Evolutionary conservation across 2,888 invertebrate genomes (phyloP).

Genomic region (Xiphydria camelus): DNA sequence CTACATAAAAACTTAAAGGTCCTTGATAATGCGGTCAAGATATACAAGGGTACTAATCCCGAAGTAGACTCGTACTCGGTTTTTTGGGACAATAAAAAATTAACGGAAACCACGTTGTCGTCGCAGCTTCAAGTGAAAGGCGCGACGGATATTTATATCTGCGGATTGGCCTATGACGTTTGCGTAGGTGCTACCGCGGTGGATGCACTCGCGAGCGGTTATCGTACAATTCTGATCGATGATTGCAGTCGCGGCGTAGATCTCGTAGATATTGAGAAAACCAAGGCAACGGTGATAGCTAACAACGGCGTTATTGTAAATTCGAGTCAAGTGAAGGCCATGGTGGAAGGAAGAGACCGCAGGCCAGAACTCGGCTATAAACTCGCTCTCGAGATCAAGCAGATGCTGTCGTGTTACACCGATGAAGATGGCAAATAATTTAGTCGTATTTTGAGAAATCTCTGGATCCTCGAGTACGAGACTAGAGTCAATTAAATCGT

Average conservation of each 20-base stretch:
- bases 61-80: conserved; percentile 97
- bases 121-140: conserved; percentile 77
- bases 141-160: conserved; percentile 91
- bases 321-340: conserved; percentile 78
- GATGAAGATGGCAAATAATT: conserved; percentile 2
- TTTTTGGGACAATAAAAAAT: conserved; percentile 96
- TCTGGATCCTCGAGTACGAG: no score
- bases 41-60: conserved; percentile 91
- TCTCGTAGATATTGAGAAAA: conserved; percentile 80
- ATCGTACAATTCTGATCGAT: conserved; percentile 84
- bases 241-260: conserved; percentile 91
- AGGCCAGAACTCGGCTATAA: conserved; percentile 87
- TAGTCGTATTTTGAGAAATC: not conserved
- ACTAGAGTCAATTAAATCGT: no score
- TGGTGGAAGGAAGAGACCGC: conserved; percentile 87
- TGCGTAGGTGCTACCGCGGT: conserved; percentile 91
- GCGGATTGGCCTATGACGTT: conserved; percentile 93
- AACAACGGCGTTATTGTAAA: conserved; percentile 81
- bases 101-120: conserved; percentile 83
- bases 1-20: conserved; percentile 88
- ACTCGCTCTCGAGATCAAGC: conserved; percentile 80
- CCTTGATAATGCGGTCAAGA: conserved; percentile 74
- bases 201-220: conserved; percentile 88
- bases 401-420: conserved; percentile 49
- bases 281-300: conserved; percentile 73